Conservation (phyloP, 2,797 vertebrate species). For the Moxostoma hubbsi region DNA sequence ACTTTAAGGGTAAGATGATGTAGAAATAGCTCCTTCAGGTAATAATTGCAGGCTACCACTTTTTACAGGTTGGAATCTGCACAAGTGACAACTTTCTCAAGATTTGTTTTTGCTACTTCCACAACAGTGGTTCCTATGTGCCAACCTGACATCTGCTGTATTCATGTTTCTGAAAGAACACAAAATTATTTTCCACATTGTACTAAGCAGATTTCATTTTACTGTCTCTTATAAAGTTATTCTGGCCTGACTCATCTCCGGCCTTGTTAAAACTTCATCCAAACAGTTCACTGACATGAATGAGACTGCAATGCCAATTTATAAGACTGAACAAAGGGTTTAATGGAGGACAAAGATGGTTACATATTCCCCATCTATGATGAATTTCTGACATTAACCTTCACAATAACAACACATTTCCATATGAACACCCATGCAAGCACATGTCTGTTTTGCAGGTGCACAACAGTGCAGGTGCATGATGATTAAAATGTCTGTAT, state of each 20-base stretch:
- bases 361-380: neutral
- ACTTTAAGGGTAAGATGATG: no score
- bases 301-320: neutral
- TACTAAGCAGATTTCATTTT: constrained; percentile 20
- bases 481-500: neutral
- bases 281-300: constrained; percentile 8
- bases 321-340: neutral
- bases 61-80: no score
- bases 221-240: constrained; percentile 27
- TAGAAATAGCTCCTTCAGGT: no score
- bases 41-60: no score
- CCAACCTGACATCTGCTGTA: neutral
- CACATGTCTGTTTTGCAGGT: neutral
- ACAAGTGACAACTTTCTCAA: no score
- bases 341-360: neutral
- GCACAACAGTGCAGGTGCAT: constrained; percentile 11
- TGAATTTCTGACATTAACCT: neutral
- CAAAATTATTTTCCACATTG: constrained; percentile 8
- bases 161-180: neutral
- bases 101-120: neutral
- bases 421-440: neutral
- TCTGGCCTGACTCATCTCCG: constrained; percentile 26
- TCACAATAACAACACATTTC: neutral
- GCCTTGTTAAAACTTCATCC: constrained; percentile 39
- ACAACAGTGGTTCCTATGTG: constrained; percentile 1